These are phyloP conservation scores for Leptopilina boulardi DNA, from an alignment of 1,140 invertebrate genomes.

Conservation along the genomic window DNA sequence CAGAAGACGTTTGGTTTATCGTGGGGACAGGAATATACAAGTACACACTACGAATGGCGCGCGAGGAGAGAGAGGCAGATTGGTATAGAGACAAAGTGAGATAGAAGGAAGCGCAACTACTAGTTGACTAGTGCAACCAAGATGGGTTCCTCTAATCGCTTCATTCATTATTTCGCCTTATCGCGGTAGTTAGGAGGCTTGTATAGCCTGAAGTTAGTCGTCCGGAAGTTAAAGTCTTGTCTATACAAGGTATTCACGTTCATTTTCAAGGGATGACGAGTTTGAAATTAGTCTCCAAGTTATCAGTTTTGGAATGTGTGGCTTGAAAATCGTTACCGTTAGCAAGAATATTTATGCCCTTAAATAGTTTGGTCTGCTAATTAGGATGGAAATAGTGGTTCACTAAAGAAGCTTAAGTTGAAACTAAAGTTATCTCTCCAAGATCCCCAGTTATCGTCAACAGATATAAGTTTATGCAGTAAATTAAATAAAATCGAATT, in stretches of 20 bases:
- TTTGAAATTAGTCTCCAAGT: conserved; percentile 25
- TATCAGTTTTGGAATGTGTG: conserved; percentile 21
- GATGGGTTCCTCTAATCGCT: conserved; percentile 26
- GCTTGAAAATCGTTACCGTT: conserved; percentile 4
- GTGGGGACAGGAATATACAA: conserved; percentile 41
- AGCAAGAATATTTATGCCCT: conserved; percentile 10
- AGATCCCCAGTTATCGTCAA: neutral
- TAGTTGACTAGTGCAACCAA: conserved; percentile 1
- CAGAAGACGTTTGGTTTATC: conserved; percentile 56
- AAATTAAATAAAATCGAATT: neutral
- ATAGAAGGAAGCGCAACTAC: conserved; percentile 31
- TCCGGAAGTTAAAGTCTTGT: conserved; percentile 19
- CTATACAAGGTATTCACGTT: neutral
- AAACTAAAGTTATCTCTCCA: conserved; percentile 4
- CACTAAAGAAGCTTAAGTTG: neutral
- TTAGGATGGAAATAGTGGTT: neutral
- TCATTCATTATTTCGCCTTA: conserved; percentile 33
- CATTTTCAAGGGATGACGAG: conserved; percentile 31
- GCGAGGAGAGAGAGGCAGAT: neutral
- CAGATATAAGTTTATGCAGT: neutral
- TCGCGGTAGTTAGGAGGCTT: conserved; percentile 8
- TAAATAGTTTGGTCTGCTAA: neutral
- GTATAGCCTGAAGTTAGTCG: neutral
- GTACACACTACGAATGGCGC: conserved; percentile 39
- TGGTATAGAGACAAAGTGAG: neutral